These are phyloP conservation scores for Notospermus geniculatus DNA, from an alignment of 1,140 invertebrate genomes.

Conservation along the genomic window DNA sequence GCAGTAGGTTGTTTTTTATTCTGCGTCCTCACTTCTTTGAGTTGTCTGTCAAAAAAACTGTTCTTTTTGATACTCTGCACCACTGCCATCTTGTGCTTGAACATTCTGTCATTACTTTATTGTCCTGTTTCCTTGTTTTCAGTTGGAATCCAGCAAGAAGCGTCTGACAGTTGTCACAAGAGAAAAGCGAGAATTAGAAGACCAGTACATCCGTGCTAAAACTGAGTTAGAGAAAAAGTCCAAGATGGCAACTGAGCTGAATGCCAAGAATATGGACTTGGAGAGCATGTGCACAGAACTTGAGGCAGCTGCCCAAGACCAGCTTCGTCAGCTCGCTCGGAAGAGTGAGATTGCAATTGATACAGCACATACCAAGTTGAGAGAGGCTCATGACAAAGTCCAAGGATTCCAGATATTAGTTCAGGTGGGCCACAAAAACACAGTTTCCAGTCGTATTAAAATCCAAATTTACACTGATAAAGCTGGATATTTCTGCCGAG, in stretches of 20 bases:
- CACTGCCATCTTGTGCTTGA: background rate
- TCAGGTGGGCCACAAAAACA: constrained; percentile 28
- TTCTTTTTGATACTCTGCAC: background rate
- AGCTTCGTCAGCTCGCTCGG: constrained; percentile 41
- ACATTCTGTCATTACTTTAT: background rate
- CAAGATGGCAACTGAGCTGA: constrained; percentile 32
- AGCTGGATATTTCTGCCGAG: background rate
- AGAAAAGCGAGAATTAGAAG: constrained; percentile 49
- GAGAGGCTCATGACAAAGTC: constrained; percentile 31
- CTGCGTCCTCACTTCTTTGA: too few species aligned
- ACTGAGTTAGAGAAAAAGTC: constrained; percentile 46
- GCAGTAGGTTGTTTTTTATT: constrained; percentile 31
- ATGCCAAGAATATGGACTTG: constrained; percentile 33
- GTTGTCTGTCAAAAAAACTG: background rate
- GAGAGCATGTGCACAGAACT: constrained; percentile 41
- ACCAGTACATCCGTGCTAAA: constrained; percentile 38
- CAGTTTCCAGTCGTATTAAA: background rate
- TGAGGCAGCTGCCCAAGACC: constrained; percentile 44
- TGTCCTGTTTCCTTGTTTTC: constrained; percentile 12
- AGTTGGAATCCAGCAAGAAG: constrained; percentile 50
- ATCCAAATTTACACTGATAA: background rate
- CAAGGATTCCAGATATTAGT: constrained; percentile 41
- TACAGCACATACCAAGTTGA: constrained; percentile 41
- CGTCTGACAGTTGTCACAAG: constrained; percentile 36
- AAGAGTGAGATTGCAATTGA: constrained; percentile 51